Percentiles rank a stretch among this genome's conserved stretches.
phyloP scores from a whole-genome alignment of 2,888 invertebrate genomes.

The Molanna angustata region DNA sequence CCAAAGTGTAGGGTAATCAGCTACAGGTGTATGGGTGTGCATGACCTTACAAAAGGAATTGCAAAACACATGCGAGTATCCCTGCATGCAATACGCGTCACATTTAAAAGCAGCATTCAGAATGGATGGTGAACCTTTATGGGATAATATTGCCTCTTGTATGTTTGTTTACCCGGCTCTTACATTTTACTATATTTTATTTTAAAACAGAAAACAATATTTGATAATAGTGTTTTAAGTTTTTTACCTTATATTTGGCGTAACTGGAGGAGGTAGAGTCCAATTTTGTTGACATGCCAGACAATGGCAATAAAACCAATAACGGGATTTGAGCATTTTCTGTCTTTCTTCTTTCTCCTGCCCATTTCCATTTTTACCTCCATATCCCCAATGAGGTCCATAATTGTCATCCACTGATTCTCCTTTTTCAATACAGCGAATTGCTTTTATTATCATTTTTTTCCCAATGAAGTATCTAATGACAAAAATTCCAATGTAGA shows the following conservation, averaged over 20 bases:
- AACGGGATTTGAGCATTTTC: conserved; percentile 64
- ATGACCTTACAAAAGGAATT: too few relatives aligned
- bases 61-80: too few relatives aligned
- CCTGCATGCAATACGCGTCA: too few relatives aligned
- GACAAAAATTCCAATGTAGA: too few relatives aligned
- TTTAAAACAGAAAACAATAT: neutral
- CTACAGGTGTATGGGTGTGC: too few relatives aligned
- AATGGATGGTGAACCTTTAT: too few relatives aligned
- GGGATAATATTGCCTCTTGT: too few relatives aligned
- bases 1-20: too few relatives aligned
- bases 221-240: neutral
- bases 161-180: too few relatives aligned
- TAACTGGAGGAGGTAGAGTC: conserved; percentile 48
- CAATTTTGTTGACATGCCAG: conserved; percentile 71
- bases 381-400: conserved; percentile 67
- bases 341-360: conserved; percentile 57
- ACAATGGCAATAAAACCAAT: conserved; percentile 78
- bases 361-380: conserved; percentile 45
- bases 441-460: conserved; percentile 66
- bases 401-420: conserved; percentile 80
- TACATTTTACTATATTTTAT: too few relatives aligned
- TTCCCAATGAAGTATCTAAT: conserved; percentile 76
- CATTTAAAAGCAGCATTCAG: too few relatives aligned
- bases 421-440: conserved; percentile 61
- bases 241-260: conserved; percentile 8